These are phyloP conservation scores for Fregetta grallaria DNA, from an alignment of 2,113 vertebrate genomes.

Conservation along the genomic window DNA sequence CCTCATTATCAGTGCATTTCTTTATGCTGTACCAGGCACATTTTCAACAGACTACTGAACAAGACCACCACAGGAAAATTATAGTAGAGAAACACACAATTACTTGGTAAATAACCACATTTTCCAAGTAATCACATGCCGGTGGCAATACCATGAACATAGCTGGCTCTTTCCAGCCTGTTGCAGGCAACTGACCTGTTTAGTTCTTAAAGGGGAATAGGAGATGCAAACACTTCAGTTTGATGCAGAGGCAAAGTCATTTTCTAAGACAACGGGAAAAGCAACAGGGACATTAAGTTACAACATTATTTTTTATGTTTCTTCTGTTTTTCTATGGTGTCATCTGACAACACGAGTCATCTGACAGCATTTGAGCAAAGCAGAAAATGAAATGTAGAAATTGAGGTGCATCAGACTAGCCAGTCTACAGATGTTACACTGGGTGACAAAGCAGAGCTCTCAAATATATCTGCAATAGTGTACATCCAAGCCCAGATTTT, in stretches of 20 bases:
- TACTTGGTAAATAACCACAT: background rate
- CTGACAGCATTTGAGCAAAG: background rate
- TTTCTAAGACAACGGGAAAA: background rate
- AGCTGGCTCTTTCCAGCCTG: background rate
- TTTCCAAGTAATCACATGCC: background rate
- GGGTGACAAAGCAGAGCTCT: background rate
- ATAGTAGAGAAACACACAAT: background rate
- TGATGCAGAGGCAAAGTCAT: background rate
- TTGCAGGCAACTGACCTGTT: background rate
- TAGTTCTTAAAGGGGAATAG: background rate
- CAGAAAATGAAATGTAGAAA: background rate
- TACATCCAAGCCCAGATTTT: background rate
- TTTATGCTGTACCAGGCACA: background rate
- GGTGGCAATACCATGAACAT: background rate
- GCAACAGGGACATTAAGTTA: background rate
- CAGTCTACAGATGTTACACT: accelerated
- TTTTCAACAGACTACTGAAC: background rate
- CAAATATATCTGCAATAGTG: background rate
- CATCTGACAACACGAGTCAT: background rate
- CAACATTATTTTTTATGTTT: background rate
- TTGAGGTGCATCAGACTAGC: background rate
- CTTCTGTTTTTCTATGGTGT: background rate
- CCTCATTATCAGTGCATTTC: background rate
- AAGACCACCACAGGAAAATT: background rate
- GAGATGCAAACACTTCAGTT: background rate